Base-by-base conservation (phyloP, 2,888 invertebrate genomes). In the Aporophyla lueneburgensis region DNA sequence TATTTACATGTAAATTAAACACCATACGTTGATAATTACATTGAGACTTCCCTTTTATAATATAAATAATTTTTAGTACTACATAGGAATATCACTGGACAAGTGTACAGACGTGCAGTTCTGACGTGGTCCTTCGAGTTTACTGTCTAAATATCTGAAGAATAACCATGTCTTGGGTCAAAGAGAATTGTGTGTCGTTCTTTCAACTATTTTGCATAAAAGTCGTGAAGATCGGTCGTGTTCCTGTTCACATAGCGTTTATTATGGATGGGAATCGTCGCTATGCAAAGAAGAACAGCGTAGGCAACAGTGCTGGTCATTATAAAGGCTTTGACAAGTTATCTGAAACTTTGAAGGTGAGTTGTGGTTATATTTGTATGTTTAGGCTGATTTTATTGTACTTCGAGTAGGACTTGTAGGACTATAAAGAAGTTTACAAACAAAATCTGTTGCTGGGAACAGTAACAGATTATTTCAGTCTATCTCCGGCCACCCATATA, bases 201-300 rank as follows among this genome's bases (percentile, higher is more conserved):
- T 95, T 98, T 76, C 98, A 99, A 96, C 96, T 97, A 71, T 95
- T 98, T 71, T 98, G 98, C 88, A 94, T 96, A 56, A 95, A 95
- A 93, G 96, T 99, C 14, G 95, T 99, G 40, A 98, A 98, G 94
- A 97, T 97, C 56, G 99, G 99, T 5, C 97, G 98, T 51, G 96
- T 99, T 78, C 99, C 99, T 0, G 97, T 97, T 81, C 99, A 99
- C 94, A 97, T 99, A 84, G 99, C 99, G 1, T 98, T 99, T 92
- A 99, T 99, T 81, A 99, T 99, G 99, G 99, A 99, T 95, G 99
- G 99, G 10, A 99, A 99, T 94, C 97, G 99, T 73, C 97, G 99
- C 72, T 99, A 97, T 95, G 99, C 99, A 0, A 97, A 97, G 84
- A 98, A 98, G 91, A 97, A 97, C 62, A 97, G 98, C 62, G 97